Conservation (phyloP, 2,888 invertebrate species). For the Apamea sordens region DNA sequence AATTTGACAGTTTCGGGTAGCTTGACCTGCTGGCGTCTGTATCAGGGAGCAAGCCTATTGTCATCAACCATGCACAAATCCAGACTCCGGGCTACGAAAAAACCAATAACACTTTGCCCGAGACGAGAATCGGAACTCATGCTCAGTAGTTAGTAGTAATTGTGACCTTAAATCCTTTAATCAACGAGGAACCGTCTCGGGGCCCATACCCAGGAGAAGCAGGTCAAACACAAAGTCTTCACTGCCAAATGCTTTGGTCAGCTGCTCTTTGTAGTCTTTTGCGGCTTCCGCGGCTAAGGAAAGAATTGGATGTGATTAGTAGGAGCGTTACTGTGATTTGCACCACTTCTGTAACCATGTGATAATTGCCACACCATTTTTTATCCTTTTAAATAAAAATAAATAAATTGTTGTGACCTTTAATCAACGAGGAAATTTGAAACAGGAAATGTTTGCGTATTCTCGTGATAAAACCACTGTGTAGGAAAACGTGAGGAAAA, state of each 20-base stretch:
- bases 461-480: not conserved
- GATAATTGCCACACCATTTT: not conserved
- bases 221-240: constrained; percentile 93
- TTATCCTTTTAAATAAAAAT: not conserved
- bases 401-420: too few relatives aligned
- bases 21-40: too few relatives aligned
- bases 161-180: not conserved
- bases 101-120: not conserved
- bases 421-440: not conserved
- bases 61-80: too few relatives aligned
- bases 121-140: not conserved
- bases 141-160: not conserved
- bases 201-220: constrained; percentile 98
- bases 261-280: constrained; percentile 92
- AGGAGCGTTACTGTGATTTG: too few relatives aligned
- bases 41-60: not conserved
- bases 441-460: constrained; percentile 13
- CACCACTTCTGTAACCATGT: not conserved
- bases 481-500: not conserved
- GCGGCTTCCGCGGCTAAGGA: constrained; percentile 94
- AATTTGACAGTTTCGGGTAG: too few relatives aligned
- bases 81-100: not conserved
- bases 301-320: not conserved
- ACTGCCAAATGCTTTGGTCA: constrained; percentile 91
- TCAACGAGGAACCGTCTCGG: too few relatives aligned